Percentiles rank a stretch among this genome's conserved stretches.
phyloP scores from a whole-genome alignment of 1,140 invertebrate genomes.

The Cherax quadricarinatus region DNA sequence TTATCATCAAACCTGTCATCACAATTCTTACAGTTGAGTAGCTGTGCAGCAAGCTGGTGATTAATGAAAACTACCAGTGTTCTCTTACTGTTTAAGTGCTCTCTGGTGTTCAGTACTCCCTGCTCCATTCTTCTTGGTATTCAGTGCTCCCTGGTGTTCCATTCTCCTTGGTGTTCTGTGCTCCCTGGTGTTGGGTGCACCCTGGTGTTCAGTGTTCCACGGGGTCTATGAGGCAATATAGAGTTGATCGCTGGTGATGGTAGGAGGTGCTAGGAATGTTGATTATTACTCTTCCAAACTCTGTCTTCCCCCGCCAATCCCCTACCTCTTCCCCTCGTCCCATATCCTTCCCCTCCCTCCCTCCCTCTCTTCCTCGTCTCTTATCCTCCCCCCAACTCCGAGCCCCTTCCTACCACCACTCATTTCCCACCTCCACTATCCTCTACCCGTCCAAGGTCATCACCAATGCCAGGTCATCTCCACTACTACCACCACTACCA shows the following conservation, averaged over 20 bases:
- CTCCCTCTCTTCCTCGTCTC: neutral
- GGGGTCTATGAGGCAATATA: conserved; percentile 32
- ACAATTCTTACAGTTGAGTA: too few relatives aligned
- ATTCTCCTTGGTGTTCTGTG: neutral
- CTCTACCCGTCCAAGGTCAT: neutral
- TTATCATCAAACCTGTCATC: too few relatives aligned
- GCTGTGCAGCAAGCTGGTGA: too few relatives aligned
- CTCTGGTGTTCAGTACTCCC: too few relatives aligned
- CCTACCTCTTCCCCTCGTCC: neutral
- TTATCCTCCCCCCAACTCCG: neutral
- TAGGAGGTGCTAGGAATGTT: conserved; percentile 38
- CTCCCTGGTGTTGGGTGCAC: neutral
- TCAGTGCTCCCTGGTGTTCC: neutral
- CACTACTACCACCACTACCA: too few relatives aligned
- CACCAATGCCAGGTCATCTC: too few relatives aligned
- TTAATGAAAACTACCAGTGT: too few relatives aligned
- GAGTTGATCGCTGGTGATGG: conserved; percentile 42
- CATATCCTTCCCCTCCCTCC: neutral
- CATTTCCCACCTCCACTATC: neutral
- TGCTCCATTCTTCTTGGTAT: too few relatives aligned
- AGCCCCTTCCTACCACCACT: too few relatives aligned
- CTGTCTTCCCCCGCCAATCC: too few relatives aligned
- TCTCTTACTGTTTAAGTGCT: too few relatives aligned
- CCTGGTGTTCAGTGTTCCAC: too few relatives aligned
- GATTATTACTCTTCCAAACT: conserved; percentile 12